Percentiles rank a stretch among this genome's conserved stretches.
phyloP scores from a whole-genome alignment of 2,888 invertebrate genomes.

The Cerastoderma edule region DNA sequence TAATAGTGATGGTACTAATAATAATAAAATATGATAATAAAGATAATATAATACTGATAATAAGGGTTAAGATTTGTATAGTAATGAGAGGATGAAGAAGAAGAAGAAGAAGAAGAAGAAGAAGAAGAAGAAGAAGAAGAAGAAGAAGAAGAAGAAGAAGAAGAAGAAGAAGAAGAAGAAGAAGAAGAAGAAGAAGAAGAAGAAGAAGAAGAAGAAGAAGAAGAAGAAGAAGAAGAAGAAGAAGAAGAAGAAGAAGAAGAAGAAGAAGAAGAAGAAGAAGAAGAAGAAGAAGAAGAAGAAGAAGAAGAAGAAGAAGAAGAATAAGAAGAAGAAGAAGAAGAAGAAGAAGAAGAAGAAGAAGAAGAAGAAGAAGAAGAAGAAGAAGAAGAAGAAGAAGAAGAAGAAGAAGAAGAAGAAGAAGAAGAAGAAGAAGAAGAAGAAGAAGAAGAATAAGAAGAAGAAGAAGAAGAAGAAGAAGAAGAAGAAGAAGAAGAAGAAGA shows the following conservation, averaged over 20 bases:
- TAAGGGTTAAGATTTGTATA: too few species aligned
- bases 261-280: constrained; percentile 1
- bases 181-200: not conserved
- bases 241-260: constrained; percentile 1
- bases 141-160: not conserved
- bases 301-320: constrained; percentile 1
- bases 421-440: not conserved
- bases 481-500: not conserved
- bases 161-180: constrained; percentile 1
- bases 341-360: constrained; percentile 1
- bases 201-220: not conserved
- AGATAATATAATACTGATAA: too few species aligned
- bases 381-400: not conserved
- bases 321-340: not conserved
- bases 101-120: not conserved
- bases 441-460: not conserved
- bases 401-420: not conserved
- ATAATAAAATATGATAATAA: too few species aligned
- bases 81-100: not conserved
- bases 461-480: not conserved
- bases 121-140: not conserved
- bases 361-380: constrained; percentile 1
- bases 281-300: constrained; percentile 1
- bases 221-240: constrained; percentile 1
- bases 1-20: too few species aligned